These are phyloP conservation scores for Mallateleia sp. DNA, from an alignment of 2,888 invertebrate genomes.

Conservation along the genomic window DNA sequence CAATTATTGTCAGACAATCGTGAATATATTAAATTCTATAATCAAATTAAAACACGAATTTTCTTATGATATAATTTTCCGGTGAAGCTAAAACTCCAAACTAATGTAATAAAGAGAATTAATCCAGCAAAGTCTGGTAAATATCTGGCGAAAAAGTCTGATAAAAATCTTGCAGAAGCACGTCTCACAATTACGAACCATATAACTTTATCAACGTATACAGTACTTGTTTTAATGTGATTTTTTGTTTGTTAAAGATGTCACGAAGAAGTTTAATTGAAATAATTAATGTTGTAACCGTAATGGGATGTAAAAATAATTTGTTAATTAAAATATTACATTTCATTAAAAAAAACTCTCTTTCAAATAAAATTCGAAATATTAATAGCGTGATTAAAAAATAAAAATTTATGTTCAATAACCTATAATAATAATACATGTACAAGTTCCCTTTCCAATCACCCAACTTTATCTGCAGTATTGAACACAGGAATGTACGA, in stretches of 20 bases:
- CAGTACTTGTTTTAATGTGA: neutral
- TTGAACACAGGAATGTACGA: no score
- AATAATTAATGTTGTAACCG: no score
- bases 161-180: neutral
- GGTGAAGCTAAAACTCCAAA: neutral
- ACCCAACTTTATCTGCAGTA: no score
- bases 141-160: neutral
- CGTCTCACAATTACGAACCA: neutral
- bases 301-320: neutral
- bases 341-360: no score
- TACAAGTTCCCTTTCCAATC: no score
- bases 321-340: no score
- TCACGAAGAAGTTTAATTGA: neutral
- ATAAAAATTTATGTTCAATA: no score
- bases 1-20: no score
- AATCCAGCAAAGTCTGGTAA: neutral
- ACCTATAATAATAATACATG: no score
- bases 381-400: no score
- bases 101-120: neutral
- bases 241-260: neutral
- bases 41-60: constrained; percentile 10
- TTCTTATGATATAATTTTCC: neutral
- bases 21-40: no score
- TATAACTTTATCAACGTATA: neutral
- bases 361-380: no score